phyloP scores from a whole-genome alignment of 2,797 vertebrate genomes.

The Columba guinea region DNA sequence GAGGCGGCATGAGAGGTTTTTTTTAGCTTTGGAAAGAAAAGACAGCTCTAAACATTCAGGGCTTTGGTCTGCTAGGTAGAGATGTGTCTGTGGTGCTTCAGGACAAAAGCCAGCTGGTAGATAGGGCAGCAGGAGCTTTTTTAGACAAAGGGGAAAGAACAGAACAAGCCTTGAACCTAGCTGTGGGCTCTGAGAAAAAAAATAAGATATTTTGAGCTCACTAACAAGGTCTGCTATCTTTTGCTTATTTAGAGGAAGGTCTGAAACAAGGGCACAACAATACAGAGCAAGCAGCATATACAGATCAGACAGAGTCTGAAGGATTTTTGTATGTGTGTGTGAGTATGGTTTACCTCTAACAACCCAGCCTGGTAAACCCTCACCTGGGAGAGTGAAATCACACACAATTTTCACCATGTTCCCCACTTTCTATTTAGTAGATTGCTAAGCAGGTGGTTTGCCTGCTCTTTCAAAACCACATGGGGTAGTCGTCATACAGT shows the following conservation, averaged over 20 bases:
- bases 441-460: background rate
- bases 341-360: background rate
- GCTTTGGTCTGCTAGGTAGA: background rate
- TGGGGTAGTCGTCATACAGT: background rate
- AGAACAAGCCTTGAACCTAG: constrained; percentile 38
- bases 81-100: background rate
- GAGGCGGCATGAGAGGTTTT: background rate
- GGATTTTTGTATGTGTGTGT: fast-evolving
- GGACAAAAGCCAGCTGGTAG: background rate
- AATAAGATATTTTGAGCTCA: background rate
- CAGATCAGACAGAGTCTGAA: background rate
- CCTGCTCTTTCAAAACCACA: background rate
- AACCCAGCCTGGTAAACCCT: background rate
- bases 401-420: background rate
- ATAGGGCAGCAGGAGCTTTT: background rate
- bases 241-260: background rate
- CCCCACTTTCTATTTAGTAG: background rate
- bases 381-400: background rate
- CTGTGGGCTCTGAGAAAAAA: background rate
- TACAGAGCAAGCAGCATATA: background rate
- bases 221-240: background rate
- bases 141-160: constrained; percentile 9
- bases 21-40: background rate
- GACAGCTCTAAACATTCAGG: background rate
- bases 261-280: background rate